phyloP scores from a whole-genome alignment of 2,888 invertebrate species.

The Thyatira batis region DNA sequence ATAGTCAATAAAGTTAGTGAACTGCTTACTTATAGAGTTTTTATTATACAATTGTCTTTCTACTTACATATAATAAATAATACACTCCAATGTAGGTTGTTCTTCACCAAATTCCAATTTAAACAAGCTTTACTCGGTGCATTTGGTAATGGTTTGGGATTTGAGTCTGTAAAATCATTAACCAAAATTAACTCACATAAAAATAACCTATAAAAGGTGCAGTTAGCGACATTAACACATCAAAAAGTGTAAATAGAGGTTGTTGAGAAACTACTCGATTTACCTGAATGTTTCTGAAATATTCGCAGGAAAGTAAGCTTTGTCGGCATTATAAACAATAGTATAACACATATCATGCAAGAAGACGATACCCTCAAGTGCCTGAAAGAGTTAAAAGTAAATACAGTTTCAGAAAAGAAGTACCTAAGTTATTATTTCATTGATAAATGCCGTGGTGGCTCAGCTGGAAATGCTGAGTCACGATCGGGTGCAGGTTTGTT shows the following conservation, averaged over 20 bases:
- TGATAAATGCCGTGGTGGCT: no score
- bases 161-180: conserved; percentile 20
- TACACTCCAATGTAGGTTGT: conserved; percentile 58
- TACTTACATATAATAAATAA: conserved; percentile 51
- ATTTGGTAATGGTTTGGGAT: conserved; percentile 31
- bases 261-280: no score
- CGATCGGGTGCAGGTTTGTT: no score
- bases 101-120: conserved; percentile 48
- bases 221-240: no score
- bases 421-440: no score
- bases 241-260: no score
- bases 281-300: conserved; percentile 45
- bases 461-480: no score
- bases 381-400: conserved; percentile 32
- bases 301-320: conserved; percentile 48
- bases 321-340: conserved; percentile 53
- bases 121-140: conserved; percentile 46
- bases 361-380: conserved; percentile 47
- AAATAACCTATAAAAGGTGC: no score
- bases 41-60: background rate
- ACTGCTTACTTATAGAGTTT: no score
- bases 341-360: conserved; percentile 40
- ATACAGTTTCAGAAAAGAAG: no score
- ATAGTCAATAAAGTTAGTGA: background rate
- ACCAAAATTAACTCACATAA: no score